Conservation (phyloP, 2,888 invertebrate genomes). For the Apodemia hepburni region DNA sequence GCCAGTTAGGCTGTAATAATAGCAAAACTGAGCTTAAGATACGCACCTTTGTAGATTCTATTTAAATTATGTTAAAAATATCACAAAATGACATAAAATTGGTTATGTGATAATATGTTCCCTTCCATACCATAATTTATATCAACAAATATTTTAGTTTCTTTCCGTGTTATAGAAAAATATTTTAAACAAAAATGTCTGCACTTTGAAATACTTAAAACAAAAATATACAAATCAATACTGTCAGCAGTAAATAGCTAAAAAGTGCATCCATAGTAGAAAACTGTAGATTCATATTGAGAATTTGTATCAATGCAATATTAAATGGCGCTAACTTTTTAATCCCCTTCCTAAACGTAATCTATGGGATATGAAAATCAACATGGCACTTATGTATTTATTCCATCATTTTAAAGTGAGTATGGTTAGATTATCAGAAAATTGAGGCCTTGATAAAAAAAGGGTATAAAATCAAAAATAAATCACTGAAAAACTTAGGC, state of each 20-base stretch:
- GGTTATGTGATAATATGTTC: too few relatives aligned
- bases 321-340: not conserved
- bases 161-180: too few relatives aligned
- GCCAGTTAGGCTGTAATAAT: too few relatives aligned
- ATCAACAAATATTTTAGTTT: not conserved
- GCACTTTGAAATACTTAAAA: slow-evolving; percentile 29
- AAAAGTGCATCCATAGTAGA: not conserved
- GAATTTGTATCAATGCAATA: not conserved
- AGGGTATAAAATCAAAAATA: too few relatives aligned
- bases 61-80: not conserved
- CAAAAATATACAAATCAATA: slow-evolving; percentile 12
- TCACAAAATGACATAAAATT: too few relatives aligned
- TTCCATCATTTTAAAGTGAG: not conserved
- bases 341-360: slow-evolving; percentile 9
- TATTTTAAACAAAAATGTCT: not conserved
- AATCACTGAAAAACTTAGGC: too few relatives aligned
- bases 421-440: not conserved
- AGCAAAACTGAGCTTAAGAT: not conserved
- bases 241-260: not conserved
- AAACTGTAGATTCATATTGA: not conserved
- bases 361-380: not conserved
- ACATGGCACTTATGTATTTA: slow-evolving; percentile 12
- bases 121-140: not conserved
- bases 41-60: not conserved
- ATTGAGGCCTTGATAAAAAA: too few relatives aligned